Conservation (phyloP, 2,797 vertebrate species). For the Tragelaphus oryx region DNA sequence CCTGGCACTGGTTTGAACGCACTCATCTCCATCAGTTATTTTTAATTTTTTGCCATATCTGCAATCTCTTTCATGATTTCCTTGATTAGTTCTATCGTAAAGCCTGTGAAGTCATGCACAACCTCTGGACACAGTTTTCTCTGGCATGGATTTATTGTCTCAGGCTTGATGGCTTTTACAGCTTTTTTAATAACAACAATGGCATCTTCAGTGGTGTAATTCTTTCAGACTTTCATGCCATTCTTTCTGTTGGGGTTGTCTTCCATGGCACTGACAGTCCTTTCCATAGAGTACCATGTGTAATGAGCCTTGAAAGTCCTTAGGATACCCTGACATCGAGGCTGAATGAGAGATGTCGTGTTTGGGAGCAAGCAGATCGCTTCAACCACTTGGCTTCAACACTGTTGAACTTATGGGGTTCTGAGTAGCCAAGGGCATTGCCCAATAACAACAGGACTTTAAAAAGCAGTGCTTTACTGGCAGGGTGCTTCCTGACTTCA, state of each 20-base stretch:
- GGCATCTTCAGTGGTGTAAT: not conserved
- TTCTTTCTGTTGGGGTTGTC: not conserved
- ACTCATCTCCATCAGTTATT: not conserved
- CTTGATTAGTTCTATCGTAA: not conserved
- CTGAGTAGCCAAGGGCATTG: not conserved
- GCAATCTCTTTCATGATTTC: not conserved
- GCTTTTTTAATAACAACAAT: not conserved
- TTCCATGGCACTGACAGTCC: not conserved
- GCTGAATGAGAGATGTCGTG: not conserved
- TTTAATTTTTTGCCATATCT: not conserved
- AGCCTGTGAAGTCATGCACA: not conserved
- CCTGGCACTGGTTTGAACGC: not conserved
- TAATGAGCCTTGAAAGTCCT: not conserved
- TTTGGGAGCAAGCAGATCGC: not conserved
- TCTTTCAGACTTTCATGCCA: not conserved
- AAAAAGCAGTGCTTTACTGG: not conserved
- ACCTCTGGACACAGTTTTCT: not conserved
- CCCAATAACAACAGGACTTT: not conserved
- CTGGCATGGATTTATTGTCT: not conserved
- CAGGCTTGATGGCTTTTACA: not conserved
- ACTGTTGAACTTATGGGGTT: not conserved
- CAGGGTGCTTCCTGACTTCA: not conserved
- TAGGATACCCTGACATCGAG: not conserved
- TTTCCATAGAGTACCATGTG: not conserved
- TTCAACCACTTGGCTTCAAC: not conserved